These are phyloP conservation scores for Catocala sponsa DNA, from an alignment of 2,888 invertebrate genomes.

Conservation along the genomic window DNA sequence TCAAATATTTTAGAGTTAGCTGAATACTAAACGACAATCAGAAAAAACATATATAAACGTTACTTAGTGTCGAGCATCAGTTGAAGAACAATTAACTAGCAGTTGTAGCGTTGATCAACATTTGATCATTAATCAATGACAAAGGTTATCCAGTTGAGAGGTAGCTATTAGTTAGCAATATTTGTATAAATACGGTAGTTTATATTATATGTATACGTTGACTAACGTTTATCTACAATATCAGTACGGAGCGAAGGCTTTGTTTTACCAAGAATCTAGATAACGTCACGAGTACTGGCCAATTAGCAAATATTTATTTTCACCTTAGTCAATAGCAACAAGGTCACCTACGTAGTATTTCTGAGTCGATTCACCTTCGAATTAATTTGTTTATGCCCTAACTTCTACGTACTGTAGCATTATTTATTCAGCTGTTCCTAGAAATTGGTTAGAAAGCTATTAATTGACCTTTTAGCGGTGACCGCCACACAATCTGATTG, in stretches of 20 bases:
- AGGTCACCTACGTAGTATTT: neutral
- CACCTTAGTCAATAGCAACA: constrained; percentile 18
- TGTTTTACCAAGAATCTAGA: neutral
- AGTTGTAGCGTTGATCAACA: too few relatives aligned
- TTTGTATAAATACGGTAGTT: too few relatives aligned
- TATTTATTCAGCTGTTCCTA: constrained; percentile 38
- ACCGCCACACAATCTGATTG: constrained; percentile 20
- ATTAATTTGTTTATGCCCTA: constrained; percentile 22
- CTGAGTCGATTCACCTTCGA: constrained; percentile 13
- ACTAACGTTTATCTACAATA: neutral
- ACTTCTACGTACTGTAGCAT: constrained; percentile 34
- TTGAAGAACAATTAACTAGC: too few relatives aligned
- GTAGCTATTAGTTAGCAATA: too few relatives aligned
- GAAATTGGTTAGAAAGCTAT: constrained; percentile 43
- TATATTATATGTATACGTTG: too few relatives aligned
- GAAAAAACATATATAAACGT: too few relatives aligned
- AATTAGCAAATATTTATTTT: constrained; percentile 10
- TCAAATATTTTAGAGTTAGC: too few relatives aligned
- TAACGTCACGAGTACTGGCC: neutral
- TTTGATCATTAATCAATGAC: too few relatives aligned
- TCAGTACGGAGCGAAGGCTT: neutral
- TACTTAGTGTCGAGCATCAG: too few relatives aligned
- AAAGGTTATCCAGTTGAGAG: too few relatives aligned
- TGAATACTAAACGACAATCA: too few relatives aligned
- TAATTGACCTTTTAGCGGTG: constrained; percentile 34